Evolutionary conservation across 2,888 invertebrate genomes (phyloP), one percentile per base, ranked within the genome.

Genomic region (Lasioglossum oenotherae): DNA sequence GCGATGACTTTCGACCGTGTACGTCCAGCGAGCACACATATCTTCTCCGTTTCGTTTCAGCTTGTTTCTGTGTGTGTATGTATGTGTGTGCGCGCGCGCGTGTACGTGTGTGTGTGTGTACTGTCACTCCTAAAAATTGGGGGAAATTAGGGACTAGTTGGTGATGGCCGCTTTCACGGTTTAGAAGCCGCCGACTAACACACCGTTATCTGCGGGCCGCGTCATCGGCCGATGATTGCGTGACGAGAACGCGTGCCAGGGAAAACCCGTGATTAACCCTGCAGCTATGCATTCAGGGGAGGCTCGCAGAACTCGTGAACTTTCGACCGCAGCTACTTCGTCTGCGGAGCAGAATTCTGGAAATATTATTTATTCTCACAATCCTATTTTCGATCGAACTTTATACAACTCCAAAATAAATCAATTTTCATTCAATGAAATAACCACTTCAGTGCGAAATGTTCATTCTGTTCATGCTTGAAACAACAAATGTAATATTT

Each of bases 1-100:
- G 88, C 82, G 79, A 84, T 88, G 88, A 88, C 84, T 88, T 84
- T 88, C 88, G 88, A 88, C 88, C 85, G 72, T 57, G 31, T 35
- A 35, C 19, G 64, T 71, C 57, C 38, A 49, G 49, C 74, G 69
- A 35, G 35, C 71, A 49, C 74, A 14, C 69, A 74, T 44, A 71
- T 74, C 67, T 77, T 64, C 67, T 67, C 35, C 67, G 67, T 69
- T 76, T 82, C 74, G 82, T 75, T 81, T 72, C 44, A 74, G 78
- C 78, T 85, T 76, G 49, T 74, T 71, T 69, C 60, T 69, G n/a
- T 38, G 69, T 38, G 69, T 23, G 23, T 23, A 12, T 23, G 38
- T 31, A 5, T 73, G 49, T 4, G 31, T 31, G 64, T 67, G 16
- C 0, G 64, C 2, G 31, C 64, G 75, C 69, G 41, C 14, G 64